Conservation (phyloP, 2,888 invertebrate genomes). For the Eupithecia inturbata region DNA sequence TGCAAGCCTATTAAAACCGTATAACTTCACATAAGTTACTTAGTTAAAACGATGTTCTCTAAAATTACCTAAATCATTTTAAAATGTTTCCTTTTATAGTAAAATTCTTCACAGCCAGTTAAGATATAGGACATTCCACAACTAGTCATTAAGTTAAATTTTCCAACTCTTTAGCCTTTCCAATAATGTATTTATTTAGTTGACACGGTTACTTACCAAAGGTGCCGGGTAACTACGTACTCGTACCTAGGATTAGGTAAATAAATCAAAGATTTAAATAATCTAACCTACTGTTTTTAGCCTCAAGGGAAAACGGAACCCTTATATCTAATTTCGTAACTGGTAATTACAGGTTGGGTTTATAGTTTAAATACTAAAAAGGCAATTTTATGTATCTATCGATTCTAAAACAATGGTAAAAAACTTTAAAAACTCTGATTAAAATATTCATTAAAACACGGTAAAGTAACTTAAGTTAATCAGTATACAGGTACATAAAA, state of each 20-base stretch:
- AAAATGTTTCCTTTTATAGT: not conserved
- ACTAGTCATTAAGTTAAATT: slow-evolving; percentile 38
- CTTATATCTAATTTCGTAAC: not conserved
- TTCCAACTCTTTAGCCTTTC: slow-evolving; percentile 28
- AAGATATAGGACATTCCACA: slow-evolving; percentile 35
- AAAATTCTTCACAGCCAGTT: slow-evolving; percentile 25
- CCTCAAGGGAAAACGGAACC: not conserved
- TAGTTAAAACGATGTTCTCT: slow-evolving; percentile 19
- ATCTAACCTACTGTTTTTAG: not conserved
- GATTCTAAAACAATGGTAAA: not conserved
- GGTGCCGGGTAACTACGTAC: not conserved
- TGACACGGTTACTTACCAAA: not conserved
- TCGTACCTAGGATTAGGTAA: not conserved
- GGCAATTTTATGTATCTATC: not conserved
- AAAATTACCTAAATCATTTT: not conserved
- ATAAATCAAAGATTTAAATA: slow-evolving; percentile 1
- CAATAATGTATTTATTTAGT: slow-evolving; percentile 26
- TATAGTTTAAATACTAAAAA: not conserved
- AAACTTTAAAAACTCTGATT: not conserved
- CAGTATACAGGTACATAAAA: not conserved
- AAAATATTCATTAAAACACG: not conserved
- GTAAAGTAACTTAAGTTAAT: not conserved
- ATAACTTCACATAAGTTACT: slow-evolving; percentile 15
- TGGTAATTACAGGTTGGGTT: not conserved
- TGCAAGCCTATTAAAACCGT: slow-evolving; percentile 9